Percentiles rank a stretch among this genome's conserved stretches.
phyloP scores from a whole-genome alignment of 1,140 invertebrate species.

The Diabrotica undecimpunctata region DNA sequence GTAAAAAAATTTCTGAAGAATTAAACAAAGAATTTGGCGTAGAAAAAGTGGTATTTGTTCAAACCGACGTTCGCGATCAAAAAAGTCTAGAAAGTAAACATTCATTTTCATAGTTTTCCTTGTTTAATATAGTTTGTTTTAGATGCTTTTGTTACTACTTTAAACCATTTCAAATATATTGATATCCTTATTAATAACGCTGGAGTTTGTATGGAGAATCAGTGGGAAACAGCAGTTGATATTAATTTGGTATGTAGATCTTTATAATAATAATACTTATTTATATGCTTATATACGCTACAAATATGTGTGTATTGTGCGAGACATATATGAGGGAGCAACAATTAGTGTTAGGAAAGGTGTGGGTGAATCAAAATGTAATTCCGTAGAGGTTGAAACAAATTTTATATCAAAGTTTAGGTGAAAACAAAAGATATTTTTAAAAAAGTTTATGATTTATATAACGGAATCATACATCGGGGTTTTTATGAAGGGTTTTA shows the following conservation, averaged over 20 bases:
- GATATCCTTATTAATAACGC: constrained; percentile 47
- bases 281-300: no score
- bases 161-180: constrained; percentile 39
- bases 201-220: constrained; percentile 49
- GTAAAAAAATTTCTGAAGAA: constrained; percentile 8
- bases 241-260: constrained; percentile 51
- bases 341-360: no score
- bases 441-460: no score
- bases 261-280: no score
- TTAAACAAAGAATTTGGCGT: constrained; percentile 20
- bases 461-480: no score
- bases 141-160: constrained; percentile 39
- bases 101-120: not conserved
- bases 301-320: not conserved
- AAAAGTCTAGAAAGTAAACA: constrained; percentile 9
- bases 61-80: constrained; percentile 21
- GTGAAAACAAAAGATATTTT: no score
- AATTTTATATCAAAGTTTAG: no score
- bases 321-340: not conserved
- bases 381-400: no score
- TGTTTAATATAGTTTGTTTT: constrained; percentile 18
- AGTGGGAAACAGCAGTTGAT: constrained; percentile 50
- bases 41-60: constrained; percentile 14
- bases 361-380: no score
- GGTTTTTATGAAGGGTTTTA: no score